Evolutionary conservation across 2,888 invertebrate species (phyloP).

Genomic region (Stramonita haemastoma): DNA sequence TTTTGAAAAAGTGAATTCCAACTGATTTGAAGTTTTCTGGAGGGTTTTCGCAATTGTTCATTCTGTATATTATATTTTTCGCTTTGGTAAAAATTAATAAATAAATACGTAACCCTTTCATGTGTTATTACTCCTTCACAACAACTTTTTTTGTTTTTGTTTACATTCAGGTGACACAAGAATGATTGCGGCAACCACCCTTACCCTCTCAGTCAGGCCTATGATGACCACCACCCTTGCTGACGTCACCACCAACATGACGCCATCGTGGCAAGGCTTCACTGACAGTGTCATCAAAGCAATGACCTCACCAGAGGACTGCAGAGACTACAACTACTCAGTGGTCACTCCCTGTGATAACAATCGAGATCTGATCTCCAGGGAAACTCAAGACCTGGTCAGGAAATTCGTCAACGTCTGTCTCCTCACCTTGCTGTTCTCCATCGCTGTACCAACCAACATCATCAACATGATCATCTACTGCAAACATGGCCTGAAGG

Average conservation of each 20-base stretch:
- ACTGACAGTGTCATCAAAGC: neutral
- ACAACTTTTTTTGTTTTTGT: neutral
- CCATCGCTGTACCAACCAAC: constrained; percentile 30
- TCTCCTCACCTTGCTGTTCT: constrained; percentile 27
- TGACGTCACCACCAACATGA: too few relatives aligned
- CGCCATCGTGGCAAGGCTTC: neutral
- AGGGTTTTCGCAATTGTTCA: too few relatives aligned
- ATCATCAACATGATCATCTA: constrained; percentile 35
- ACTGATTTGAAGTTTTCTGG: too few relatives aligned
- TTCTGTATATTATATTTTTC: too few relatives aligned
- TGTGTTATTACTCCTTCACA: neutral
- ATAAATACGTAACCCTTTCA: neutral
- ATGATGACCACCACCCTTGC: neutral
- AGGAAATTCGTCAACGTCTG: constrained; percentile 28
- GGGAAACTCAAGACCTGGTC: constrained; percentile 19
- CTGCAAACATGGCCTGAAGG: constrained; percentile 29
- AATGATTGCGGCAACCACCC: neutral
- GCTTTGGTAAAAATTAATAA: neutral
- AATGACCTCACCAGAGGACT: constrained; percentile 2
- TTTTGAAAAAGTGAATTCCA: too few relatives aligned
- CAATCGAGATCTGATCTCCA: neutral
- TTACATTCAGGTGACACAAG: neutral
- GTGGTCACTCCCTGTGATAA: constrained; percentile 28
- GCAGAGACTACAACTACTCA: neutral
- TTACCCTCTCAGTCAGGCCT: neutral